Evolutionary conservation across 2,888 invertebrate species (phyloP).

Genomic region (Oscheius sp.): DNA sequence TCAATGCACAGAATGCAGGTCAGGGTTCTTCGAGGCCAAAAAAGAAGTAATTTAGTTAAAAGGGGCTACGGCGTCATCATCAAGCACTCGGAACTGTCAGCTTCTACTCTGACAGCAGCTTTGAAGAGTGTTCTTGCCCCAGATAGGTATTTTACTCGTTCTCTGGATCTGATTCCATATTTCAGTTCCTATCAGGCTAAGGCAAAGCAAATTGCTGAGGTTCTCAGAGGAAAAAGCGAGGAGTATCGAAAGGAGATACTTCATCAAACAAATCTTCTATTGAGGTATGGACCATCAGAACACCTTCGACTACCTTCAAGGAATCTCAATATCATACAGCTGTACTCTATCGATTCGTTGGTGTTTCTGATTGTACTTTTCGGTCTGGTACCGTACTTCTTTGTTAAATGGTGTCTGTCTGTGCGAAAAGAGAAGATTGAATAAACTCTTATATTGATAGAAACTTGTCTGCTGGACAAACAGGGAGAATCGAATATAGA

Average conservation of each 20-base stretch:
- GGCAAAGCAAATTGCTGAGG: not conserved
- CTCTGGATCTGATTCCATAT: not conserved
- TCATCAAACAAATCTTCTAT: not conserved
- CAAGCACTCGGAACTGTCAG: not conserved
- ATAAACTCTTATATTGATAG: conserved; percentile 72
- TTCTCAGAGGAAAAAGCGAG: conserved; percentile 10
- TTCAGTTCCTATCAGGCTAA: conserved; percentile 6
- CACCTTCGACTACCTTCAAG: not conserved
- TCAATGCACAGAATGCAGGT: conserved; percentile 31
- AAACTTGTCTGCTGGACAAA: conserved; percentile 77
- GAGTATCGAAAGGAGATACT: conserved; percentile 14
- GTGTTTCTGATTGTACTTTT: not conserved
- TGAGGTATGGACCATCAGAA: conserved; percentile 10
- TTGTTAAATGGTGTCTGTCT: too few relatives aligned
- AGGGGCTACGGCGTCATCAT: conserved; percentile 17
- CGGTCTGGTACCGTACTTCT: too few relatives aligned
- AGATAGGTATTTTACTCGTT: not conserved
- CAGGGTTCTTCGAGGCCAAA: not conserved
- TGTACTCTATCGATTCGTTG: conserved; percentile 12
- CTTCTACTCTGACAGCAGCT: not conserved
- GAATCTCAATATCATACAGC: conserved; percentile 6
- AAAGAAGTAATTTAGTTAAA: not conserved
- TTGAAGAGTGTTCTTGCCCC: not conserved
- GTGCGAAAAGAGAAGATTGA: too few relatives aligned
- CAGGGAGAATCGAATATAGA: not conserved